phyloP scores from a whole-genome alignment of 1,140 invertebrate species.

The Neodiprion virginianus region DNA sequence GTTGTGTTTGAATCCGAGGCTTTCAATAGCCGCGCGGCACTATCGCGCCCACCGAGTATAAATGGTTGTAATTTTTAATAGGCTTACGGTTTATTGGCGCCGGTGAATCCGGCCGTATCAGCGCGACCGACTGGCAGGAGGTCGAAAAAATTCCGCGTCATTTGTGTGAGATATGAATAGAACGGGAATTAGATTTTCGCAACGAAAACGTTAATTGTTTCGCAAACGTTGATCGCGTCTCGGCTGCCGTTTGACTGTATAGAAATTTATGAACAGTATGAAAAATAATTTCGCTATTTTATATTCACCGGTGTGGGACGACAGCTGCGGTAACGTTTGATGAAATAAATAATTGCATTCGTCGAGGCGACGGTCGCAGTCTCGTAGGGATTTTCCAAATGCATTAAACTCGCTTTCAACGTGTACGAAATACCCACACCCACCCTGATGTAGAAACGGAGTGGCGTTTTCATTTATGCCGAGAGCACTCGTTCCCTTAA shows the following conservation, averaged over 20 bases:
- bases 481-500: not conserved
- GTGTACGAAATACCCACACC: not conserved
- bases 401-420: not conserved
- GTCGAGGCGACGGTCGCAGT: not conserved
- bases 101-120: not conserved
- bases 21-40: not conserved
- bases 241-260: too few relatives aligned
- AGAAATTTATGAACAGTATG: too few relatives aligned
- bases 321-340: too few relatives aligned
- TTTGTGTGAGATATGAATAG: too few relatives aligned
- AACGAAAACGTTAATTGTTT: too few relatives aligned
- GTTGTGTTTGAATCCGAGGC: not conserved
- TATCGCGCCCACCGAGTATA: not conserved
- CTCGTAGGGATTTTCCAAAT: not conserved
- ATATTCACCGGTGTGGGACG: too few relatives aligned
- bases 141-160: not conserved
- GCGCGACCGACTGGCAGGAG: not conserved
- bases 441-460: not conserved
- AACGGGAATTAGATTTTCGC: too few relatives aligned
- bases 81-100: not conserved
- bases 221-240: too few relatives aligned
- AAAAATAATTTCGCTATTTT: too few relatives aligned
- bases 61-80: constrained; percentile 3
- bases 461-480: constrained; percentile 5
- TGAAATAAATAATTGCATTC: too few relatives aligned